Percentiles rank a stretch among this genome's conserved stretches.
These are phyloP conservation scores for Gryllus longicercus DNA, from an alignment of 2,888 invertebrate species.

Conservation along the genomic window DNA sequence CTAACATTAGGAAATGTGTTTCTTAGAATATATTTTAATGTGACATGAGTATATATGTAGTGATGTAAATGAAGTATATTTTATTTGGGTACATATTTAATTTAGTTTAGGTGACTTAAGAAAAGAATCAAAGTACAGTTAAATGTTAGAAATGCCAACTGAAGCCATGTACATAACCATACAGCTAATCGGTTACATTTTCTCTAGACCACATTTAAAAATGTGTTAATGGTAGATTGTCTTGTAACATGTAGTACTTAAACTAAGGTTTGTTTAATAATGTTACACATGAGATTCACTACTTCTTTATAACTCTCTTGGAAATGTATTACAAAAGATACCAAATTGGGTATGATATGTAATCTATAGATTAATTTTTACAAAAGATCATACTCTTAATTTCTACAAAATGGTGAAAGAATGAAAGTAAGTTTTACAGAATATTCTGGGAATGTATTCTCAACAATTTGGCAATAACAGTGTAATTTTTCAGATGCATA, in stretches of 20 bases:
- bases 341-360: neutral
- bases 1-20: neutral
- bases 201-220: conserved; percentile 1
- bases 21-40: conserved; percentile 22
- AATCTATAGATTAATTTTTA: conserved; percentile 1
- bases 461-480: conserved; percentile 4
- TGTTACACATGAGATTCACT: neutral
- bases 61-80: conserved; percentile 18
- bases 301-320: conserved; percentile 10
- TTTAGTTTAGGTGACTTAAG: conserved; percentile 22
- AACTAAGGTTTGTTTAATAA: conserved; percentile 26
- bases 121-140: conserved; percentile 22
- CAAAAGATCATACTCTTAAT: conserved; percentile 23
- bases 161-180: conserved; percentile 26
- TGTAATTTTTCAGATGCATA: neutral
- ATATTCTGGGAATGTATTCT: neutral
- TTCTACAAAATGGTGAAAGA: conserved; percentile 18
- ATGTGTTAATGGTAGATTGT: conserved; percentile 24
- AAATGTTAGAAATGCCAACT: conserved; percentile 25
- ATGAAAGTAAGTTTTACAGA: neutral
- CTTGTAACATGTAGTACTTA: conserved; percentile 23
- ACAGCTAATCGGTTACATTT: neutral
- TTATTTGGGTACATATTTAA: conserved; percentile 9
- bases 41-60: conserved; percentile 17
- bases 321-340: conserved; percentile 1